phyloP scores from a whole-genome alignment of 2,113 vertebrate genomes.

The Pygoscelis antarcticus region DNA sequence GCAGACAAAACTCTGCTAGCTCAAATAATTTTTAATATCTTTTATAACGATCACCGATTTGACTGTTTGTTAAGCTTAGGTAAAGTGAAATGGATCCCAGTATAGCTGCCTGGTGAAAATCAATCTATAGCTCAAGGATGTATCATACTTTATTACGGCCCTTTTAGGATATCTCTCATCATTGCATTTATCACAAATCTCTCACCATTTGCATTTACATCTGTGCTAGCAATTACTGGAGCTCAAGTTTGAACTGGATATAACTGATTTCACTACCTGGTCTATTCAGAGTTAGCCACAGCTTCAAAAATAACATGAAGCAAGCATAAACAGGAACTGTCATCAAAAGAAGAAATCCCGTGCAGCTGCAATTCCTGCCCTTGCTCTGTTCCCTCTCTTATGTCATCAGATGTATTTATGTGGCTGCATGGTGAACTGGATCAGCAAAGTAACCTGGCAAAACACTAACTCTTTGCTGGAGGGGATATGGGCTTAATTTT shows the following conservation, averaged over 20 bases:
- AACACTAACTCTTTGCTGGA: not conserved
- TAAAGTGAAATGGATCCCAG: not conserved
- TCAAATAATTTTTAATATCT: not conserved
- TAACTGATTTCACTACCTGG: not conserved
- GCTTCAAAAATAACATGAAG: not conserved
- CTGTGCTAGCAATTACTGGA: not conserved
- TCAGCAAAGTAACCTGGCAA: conserved; percentile 1
- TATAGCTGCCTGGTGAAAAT: not conserved
- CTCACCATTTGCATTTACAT: not conserved
- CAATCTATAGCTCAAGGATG: too few relatives aligned
- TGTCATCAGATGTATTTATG: not conserved
- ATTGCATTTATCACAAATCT: not conserved
- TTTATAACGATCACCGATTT: not conserved
- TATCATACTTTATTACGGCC: not conserved
- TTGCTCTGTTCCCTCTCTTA: not conserved
- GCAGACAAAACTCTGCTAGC: not conserved
- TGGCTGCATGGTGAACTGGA: not conserved
- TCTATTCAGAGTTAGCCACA: not conserved
- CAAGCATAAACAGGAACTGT: not conserved
- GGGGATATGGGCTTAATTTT: not conserved
- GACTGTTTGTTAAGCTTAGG: not conserved
- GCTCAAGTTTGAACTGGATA: not conserved
- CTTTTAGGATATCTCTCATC: not conserved
- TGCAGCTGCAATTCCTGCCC: not conserved
- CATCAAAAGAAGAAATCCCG: not conserved